A percentile compares a stretch with the other conserved stretches of the same genome.
These are phyloP conservation scores for Neopipo cinnamomea DNA, from an alignment of 2,113 vertebrate genomes.

Conservation along the genomic window DNA sequence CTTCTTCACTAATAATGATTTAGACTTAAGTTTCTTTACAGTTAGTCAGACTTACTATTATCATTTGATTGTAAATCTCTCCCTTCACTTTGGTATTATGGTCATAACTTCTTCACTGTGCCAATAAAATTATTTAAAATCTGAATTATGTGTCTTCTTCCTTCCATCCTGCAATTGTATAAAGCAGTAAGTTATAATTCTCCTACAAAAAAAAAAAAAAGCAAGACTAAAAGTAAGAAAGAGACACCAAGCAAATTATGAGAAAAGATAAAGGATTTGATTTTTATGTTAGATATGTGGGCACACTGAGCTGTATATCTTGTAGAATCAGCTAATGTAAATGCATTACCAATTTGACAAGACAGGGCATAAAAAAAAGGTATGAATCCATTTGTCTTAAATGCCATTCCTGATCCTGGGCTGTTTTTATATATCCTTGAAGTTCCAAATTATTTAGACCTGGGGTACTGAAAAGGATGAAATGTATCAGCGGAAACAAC, in stretches of 20 bases:
- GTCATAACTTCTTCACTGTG: not conserved
- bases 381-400: conserved; percentile 33
- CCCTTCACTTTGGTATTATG: conserved; percentile 12
- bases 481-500: conserved; percentile 1
- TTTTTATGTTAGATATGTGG: not conserved
- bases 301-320: not conserved
- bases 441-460: conserved; percentile 34
- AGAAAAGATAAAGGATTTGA: not conserved
- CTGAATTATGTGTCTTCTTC: not conserved
- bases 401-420: not conserved
- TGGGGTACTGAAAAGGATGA: not conserved
- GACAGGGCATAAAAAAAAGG: not conserved
- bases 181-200: not conserved
- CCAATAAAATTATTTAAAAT: conserved; percentile 40
- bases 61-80: not conserved
- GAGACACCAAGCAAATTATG: not conserved
- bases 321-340: conserved; percentile 20
- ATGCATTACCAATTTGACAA: conserved; percentile 6
- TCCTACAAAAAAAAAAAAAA: not conserved
- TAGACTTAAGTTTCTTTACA: not conserved
- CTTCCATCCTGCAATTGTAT: not conserved
- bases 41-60: conserved; percentile 11
- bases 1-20: not conserved
- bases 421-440: conserved; percentile 4
- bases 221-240: not conserved